phyloP scores from a whole-genome alignment of 2,113 vertebrate genomes.

The Halichoeres trimaculatus region DNA sequence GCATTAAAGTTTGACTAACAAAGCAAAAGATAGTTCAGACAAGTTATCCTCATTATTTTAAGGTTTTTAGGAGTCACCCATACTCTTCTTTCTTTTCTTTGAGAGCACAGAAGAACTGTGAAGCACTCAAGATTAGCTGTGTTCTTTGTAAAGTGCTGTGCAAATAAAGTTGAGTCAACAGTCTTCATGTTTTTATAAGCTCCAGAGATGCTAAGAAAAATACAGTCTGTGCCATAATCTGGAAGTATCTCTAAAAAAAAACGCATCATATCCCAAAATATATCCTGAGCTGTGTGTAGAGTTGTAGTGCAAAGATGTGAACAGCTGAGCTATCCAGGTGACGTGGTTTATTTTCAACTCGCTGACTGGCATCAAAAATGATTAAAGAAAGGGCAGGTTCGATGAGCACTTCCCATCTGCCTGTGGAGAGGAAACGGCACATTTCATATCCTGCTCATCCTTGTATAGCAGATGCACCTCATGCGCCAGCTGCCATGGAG shows the following conservation, averaged over 20 bases:
- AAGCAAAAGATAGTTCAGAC: no score
- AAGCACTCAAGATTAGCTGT: neutral
- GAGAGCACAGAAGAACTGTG: neutral
- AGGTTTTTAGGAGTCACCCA: neutral
- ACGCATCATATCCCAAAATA: neutral
- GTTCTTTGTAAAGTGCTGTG: neutral
- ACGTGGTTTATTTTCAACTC: slow-evolving; percentile 40
- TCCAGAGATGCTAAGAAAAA: no score
- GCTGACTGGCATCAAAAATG: slow-evolving; percentile 42
- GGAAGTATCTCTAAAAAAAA: neutral
- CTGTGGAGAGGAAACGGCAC: slow-evolving; percentile 29
- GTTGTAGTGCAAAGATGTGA: neutral
- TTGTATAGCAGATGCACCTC: slow-evolving; percentile 41
- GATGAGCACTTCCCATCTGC: slow-evolving; percentile 37
- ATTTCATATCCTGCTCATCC: slow-evolving; percentile 44
- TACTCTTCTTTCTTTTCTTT: neutral
- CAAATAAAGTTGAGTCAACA: neutral
- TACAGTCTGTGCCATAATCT: no score
- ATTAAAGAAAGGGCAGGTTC: slow-evolving; percentile 41
- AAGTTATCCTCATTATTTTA: neutral
- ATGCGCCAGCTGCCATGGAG: slow-evolving; percentile 3
- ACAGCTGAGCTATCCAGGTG: slow-evolving; percentile 25
- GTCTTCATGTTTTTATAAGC: no score
- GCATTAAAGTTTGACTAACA: no score
- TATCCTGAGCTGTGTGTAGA: neutral